These are phyloP conservation scores for Fundulus diaphanus DNA, from an alignment of 2,797 vertebrate species.

Conservation along the genomic window DNA sequence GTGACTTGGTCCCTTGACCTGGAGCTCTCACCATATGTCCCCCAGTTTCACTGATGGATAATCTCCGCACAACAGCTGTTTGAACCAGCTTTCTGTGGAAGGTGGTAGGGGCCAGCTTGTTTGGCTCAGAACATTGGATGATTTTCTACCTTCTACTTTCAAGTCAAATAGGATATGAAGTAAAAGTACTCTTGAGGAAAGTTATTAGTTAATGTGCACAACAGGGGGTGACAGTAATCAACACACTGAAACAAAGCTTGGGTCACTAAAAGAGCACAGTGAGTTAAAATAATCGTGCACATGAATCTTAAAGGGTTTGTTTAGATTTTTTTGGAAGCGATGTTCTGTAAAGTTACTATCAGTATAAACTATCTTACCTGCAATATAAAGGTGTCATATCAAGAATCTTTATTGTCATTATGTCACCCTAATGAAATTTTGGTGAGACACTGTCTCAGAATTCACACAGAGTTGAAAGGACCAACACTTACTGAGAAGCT, in stretches of 20 bases:
- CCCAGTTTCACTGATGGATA: not conserved
- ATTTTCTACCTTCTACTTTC: not conserved
- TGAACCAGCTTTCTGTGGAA: not conserved
- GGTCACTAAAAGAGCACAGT: too few species aligned
- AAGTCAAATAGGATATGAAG: not conserved
- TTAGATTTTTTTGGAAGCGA: not conserved
- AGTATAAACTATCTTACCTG: not conserved
- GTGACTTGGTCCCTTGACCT: not conserved
- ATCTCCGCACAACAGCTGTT: constrained; percentile 4
- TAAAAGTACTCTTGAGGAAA: not conserved
- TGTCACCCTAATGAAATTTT: too few species aligned
- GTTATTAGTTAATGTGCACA: not conserved
- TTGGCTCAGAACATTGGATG: not conserved
- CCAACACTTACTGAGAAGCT: too few species aligned
- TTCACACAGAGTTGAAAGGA: too few species aligned
- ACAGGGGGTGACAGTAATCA: not conserved
- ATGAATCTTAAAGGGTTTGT: not conserved
- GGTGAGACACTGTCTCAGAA: too few species aligned
- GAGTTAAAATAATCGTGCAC: not conserved
- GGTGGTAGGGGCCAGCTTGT: not conserved
- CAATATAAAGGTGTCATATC: too few species aligned
- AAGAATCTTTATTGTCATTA: too few species aligned
- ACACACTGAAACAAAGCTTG: not conserved
- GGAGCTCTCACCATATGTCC: not conserved
- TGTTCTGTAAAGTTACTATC: not conserved